Evolutionary conservation across 2,888 invertebrate species (phyloP).

Genomic region (Drosophila nigricruria): DNA sequence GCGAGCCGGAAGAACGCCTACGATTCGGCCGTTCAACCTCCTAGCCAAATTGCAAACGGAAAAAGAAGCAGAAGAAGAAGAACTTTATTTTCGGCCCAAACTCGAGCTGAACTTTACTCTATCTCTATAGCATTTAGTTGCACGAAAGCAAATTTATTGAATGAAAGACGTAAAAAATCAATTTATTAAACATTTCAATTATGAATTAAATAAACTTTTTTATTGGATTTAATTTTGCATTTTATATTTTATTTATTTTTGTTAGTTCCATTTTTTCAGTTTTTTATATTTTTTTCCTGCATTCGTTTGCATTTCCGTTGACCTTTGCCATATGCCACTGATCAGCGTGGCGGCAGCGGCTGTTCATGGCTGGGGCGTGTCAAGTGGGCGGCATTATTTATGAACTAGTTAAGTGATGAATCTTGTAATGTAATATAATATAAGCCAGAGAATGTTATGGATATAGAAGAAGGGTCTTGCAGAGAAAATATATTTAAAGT

Average conservation of each 20-base stretch:
- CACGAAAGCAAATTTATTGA: background rate
- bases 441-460: background rate
- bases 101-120: slow-evolving; percentile 18
- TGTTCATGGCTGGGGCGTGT: slow-evolving; percentile 7
- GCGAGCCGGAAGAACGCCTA: slow-evolving; percentile 74
- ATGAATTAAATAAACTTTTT: background rate
- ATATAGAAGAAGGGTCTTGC: no score
- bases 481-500: no score
- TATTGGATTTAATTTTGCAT: slow-evolving; percentile 22
- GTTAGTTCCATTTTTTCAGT: slow-evolving; percentile 17
- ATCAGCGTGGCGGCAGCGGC: slow-evolving; percentile 17
- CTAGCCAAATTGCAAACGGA: slow-evolving; percentile 60
- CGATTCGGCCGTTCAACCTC: slow-evolving; percentile 48
- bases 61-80: slow-evolving; percentile 31
- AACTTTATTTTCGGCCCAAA: slow-evolving; percentile 17
- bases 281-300: slow-evolving; percentile 26
- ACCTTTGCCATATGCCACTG: slow-evolving; percentile 64
- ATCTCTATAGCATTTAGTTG: no score
- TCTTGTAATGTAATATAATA: slow-evolving; percentile 29
- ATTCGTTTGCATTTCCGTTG: slow-evolving; percentile 61
- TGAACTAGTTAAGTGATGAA: slow-evolving; percentile 40
- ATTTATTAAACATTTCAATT: slow-evolving; percentile 5
- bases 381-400: slow-evolving; percentile 54
- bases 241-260: slow-evolving; percentile 1
- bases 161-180: background rate